Base-by-base conservation (phyloP, 2,113 vertebrate species). In the Pheucticus melanocephalus region DNA sequence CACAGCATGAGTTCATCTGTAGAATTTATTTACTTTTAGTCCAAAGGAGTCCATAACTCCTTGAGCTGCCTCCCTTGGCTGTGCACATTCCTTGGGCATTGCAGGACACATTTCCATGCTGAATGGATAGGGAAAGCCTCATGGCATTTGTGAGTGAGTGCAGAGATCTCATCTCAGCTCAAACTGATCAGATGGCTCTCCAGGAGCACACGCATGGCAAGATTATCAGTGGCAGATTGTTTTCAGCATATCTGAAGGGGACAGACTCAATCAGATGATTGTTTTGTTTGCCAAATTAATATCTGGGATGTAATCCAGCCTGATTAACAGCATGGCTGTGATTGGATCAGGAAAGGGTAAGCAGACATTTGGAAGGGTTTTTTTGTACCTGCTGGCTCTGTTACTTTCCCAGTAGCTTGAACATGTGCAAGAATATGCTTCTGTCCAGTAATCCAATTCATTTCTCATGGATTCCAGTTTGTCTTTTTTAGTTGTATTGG, bases 231-330 rank as follows among this genome's bases (percentile, higher is more conserved):
- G 90, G 42, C 91, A 93, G 90, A 91, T 80, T 92, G 91, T 92
- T 90, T 91, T 48, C 75, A 56, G 60, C 63, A 4, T 65, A 13
- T 92, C 72, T 76, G 73, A 87, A 90, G 78, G 91, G 66, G 75
- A 63, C 82, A 73, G 66, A 19, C 72, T 88, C 68, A 88, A 78
- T 86, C 60, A 82, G 63, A 54, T 3, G 12, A 51, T 83, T 82
- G 68, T 51, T 96, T 86, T 80, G 44, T 70, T 91, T 90, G 93
- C 94, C 90, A 93, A 81, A 93, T 83, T 94, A 91, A 82, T 91
- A 95, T 87, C 92, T 96, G 90, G 93, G 95, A 85, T 71, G 71
- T 61, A 68, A 78, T 94, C 90, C 93, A 95, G 25, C 45, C 89
- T 80, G 82, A 80, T 95, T 90, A 93, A 80, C 82, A 37, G 60